Evolutionary conservation across 2,797 vertebrate genomes (phyloP).

Genomic region (Coluber constrictor): DNA sequence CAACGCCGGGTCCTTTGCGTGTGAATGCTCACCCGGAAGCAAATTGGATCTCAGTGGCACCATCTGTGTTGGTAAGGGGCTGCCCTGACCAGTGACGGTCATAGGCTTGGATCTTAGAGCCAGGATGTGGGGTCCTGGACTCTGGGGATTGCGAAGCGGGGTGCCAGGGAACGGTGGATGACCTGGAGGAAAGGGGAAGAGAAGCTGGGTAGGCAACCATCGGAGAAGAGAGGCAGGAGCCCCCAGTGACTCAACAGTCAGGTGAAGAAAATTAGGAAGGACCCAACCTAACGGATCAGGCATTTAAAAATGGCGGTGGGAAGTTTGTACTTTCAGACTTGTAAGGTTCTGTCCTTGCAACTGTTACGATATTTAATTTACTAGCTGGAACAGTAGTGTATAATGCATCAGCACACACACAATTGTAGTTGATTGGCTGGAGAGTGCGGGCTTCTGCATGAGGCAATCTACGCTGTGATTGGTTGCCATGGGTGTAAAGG

Average conservation of each 20-base stretch:
- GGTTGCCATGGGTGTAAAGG: not conserved
- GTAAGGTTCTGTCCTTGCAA: not conserved
- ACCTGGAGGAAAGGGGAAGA: not conserved
- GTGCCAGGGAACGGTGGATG: not conserved
- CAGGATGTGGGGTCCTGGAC: too few species aligned
- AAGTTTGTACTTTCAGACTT: not conserved
- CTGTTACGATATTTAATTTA: not conserved
- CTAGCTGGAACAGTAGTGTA: not conserved
- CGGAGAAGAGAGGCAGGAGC: not conserved
- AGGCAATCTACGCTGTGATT: not conserved
- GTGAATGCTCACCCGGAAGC: conserved; percentile 94
- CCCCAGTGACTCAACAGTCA: not conserved
- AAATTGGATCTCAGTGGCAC: conserved; percentile 92
- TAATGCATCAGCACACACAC: not conserved
- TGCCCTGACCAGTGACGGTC: not conserved
- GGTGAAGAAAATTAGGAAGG: not conserved
- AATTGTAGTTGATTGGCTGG: not conserved
- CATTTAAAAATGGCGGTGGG: not conserved
- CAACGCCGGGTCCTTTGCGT: conserved; percentile 91
- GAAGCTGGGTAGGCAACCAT: not conserved
- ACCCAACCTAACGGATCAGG: not conserved
- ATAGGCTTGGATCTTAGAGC: not conserved
- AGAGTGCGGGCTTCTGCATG: not conserved
- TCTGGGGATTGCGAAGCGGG: not conserved
- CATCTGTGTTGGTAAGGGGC: conserved; percentile 90